phyloP scores from a whole-genome alignment of 2,888 invertebrate genomes.

The Limnephilus rhombicus region DNA sequence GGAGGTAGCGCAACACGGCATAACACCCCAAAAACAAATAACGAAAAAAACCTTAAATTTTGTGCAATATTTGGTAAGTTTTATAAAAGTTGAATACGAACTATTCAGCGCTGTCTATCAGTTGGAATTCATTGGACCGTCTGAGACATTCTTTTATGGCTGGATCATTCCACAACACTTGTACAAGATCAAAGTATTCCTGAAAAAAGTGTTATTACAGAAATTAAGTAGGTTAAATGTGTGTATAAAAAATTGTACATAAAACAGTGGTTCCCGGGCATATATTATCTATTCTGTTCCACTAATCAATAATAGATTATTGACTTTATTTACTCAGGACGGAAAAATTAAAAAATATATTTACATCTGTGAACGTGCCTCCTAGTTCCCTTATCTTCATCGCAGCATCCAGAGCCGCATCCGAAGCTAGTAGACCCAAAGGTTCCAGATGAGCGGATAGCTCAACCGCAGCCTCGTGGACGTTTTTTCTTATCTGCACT shows the following conservation, averaged over 20 bases:
- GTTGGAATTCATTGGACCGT: slow-evolving; percentile 86
- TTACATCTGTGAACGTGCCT: slow-evolving; percentile 78
- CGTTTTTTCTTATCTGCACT: slow-evolving; percentile 83
- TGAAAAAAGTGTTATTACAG: slow-evolving; percentile 70
- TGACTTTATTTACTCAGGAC: too few species aligned
- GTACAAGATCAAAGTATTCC: slow-evolving; percentile 86
- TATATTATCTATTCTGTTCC: too few species aligned
- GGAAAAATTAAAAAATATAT: slow-evolving; percentile 50
- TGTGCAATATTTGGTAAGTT: too few species aligned
- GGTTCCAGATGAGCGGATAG: slow-evolving; percentile 79
- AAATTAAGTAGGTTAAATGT: background rate
- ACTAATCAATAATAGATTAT: too few species aligned
- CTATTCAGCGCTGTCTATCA: slow-evolving; percentile 91
- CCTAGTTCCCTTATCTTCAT: slow-evolving; percentile 69
- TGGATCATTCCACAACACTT: slow-evolving; percentile 83
- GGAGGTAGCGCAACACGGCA: too few species aligned
- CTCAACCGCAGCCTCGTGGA: slow-evolving; percentile 86
- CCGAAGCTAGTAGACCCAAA: slow-evolving; percentile 76
- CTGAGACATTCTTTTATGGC: slow-evolving; percentile 84
- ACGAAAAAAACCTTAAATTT: background rate
- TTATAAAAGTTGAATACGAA: slow-evolving; percentile 75
- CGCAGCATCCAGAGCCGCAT: slow-evolving; percentile 73
- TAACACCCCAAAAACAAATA: too few species aligned
- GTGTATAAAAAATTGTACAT: too few species aligned
- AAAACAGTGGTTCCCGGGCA: too few species aligned